Base-by-base conservation (phyloP, 2,888 invertebrate species). In the Conistra vaccinii region DNA sequence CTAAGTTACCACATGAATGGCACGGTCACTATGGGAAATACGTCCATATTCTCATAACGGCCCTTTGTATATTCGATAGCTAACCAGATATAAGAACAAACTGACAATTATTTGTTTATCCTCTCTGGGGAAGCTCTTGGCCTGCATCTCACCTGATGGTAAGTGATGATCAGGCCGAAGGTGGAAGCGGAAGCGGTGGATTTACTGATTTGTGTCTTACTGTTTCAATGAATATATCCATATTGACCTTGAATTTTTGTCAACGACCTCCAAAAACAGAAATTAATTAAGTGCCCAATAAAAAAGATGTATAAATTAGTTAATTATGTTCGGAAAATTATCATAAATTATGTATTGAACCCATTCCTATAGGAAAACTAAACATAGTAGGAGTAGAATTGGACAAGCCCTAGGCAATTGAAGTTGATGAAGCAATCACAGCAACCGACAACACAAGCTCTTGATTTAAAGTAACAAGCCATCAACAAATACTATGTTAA, bases 371-470 rank as follows among this genome's bases (percentile, higher is more conserved):
- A n/a, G 4, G 10, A 29, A 39, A 70, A 61, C 45, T 1, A 20
- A 76, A 48, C 39, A 57, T 57, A 17, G 17, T 14, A 63, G 4
- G 6, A 48, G 4, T 57, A 10, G 32, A 57, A 62, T 32, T 62
- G 6, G 23, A 72, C 32, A 42, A 57, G 23, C 20, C 32, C 26
- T 29, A 4, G 32, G 17, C 3, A 57, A 57, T 55, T 26, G 29
- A 42, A 45, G 32, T 61, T 29, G 42, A 73, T 63, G 57, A 73
- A 80, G 26, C 39, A 42, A 81, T 74, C 53, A 42, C 29, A 66
- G 7, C 17, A 29, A 60, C 26, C 2, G 10, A 26, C 20, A 45
- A 26, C 29, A 55, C 7, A 42, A 26, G 23, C 2, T 45, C 26
- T 58, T 32, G 14, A 76, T 76, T 69, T 32, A 58, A 32, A 73